These are phyloP conservation scores for Odontesthes bonariensis DNA, from an alignment of 2,113 vertebrate genomes.

Conservation along the genomic window DNA sequence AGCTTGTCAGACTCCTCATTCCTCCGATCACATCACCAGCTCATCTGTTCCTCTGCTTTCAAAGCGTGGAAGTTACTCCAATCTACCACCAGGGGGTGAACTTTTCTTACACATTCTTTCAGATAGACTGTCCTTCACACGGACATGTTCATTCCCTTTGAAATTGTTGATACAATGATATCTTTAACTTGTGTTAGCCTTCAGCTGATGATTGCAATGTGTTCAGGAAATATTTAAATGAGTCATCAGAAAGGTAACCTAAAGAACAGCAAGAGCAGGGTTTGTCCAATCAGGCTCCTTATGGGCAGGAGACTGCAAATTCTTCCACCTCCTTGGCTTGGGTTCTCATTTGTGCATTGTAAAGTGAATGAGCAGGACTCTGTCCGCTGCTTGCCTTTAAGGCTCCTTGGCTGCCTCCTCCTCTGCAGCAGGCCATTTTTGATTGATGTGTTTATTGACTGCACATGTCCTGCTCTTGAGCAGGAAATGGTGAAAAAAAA, in stretches of 20 bases:
- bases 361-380: neutral
- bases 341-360: neutral
- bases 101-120: constrained; percentile 65
- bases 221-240: neutral
- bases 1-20: constrained; percentile 19
- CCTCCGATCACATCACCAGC: constrained; percentile 9
- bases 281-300: neutral
- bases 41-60: neutral
- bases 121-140: constrained; percentile 31
- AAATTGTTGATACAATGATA: constrained; percentile 6
- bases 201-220: neutral
- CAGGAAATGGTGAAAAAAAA: constrained; percentile 12
- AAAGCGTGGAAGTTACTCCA: constrained; percentile 17
- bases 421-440: constrained; percentile 29
- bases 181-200: neutral
- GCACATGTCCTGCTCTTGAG: constrained; percentile 22
- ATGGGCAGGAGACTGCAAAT: neutral
- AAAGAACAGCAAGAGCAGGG: no score
- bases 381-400: neutral
- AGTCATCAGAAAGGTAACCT: neutral
- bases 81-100: constrained; percentile 75
- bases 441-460: constrained; percentile 57
- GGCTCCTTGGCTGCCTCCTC: neutral
- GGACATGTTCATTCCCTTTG: neutral
- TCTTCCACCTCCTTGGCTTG: neutral